Conservation (phyloP, 2,888 invertebrate genomes). For the Heliconius charithonia region DNA sequence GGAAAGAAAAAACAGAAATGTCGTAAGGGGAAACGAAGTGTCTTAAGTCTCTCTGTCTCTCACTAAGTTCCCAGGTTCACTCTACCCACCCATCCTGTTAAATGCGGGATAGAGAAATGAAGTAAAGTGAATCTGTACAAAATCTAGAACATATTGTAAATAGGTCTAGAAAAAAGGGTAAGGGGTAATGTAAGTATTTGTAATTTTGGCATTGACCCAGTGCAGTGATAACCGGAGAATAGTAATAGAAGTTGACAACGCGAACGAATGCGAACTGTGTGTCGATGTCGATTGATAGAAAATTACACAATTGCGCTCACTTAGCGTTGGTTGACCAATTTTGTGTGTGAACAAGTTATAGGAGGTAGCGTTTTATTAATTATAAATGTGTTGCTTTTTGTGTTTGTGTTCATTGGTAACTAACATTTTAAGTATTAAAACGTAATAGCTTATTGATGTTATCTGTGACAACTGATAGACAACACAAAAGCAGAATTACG, state of each 20-base stretch:
- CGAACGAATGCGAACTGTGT: conserved; percentile 34
- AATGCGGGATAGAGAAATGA: neutral
- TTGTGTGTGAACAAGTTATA: conserved; percentile 35
- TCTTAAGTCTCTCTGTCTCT: too few relatives aligned
- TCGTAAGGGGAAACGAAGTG: neutral
- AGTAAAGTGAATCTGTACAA: neutral
- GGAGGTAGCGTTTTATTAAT: conserved; percentile 34
- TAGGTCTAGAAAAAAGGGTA: neutral
- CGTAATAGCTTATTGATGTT: too few relatives aligned
- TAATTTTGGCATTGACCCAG: conserved; percentile 42
- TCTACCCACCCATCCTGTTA: neutral
- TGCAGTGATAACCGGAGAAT: conserved; percentile 25
- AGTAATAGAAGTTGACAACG: conserved; percentile 34
- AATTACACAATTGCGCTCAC: conserved; percentile 69
- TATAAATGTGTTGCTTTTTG: too few relatives aligned
- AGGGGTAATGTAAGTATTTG: too few relatives aligned
- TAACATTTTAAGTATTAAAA: neutral
- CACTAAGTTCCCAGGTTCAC: neutral
- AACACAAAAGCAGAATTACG: too few relatives aligned
- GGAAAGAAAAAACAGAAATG: neutral
- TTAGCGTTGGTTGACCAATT: conserved; percentile 53
- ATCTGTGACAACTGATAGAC: too few relatives aligned
- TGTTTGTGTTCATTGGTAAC: neutral
- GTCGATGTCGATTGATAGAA: conserved; percentile 60
- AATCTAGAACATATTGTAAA: neutral